Evolutionary conservation across 2,797 vertebrate species (phyloP).

Genomic region (Centroberyx gerrardi): DNA sequence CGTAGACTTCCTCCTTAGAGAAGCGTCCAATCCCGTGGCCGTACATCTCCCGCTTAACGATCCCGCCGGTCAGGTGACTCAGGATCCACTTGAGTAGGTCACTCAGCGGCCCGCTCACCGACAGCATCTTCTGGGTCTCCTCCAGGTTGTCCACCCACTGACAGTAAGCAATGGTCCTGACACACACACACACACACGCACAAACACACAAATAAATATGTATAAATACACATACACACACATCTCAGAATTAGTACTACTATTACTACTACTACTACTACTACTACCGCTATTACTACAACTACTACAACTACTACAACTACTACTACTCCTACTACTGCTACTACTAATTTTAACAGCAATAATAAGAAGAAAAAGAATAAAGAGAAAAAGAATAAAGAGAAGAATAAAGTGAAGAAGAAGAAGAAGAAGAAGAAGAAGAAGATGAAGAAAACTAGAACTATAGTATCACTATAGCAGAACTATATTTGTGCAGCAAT

Average conservation of each 20-base stretch:
- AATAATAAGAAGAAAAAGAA: background rate
- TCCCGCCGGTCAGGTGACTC: conserved; percentile 95
- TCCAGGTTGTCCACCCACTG: conserved; percentile 99
- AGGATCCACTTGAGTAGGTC: conserved; percentile 97
- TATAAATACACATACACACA: background rate
- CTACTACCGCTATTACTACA: background rate
- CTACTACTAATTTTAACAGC: background rate
- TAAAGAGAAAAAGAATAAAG: background rate
- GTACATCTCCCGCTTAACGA: conserved; percentile 97
- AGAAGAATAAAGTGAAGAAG: too few species aligned
- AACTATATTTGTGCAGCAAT: too few species aligned
- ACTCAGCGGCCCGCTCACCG: conserved; percentile 94
- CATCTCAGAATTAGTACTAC: background rate
- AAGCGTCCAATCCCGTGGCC: conserved; percentile 98
- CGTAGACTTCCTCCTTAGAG: conserved; percentile 95
- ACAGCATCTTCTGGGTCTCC: conserved; percentile 97
- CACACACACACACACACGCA: background rate
- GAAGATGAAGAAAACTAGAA: background rate
- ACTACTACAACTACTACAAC: background rate
- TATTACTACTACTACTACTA: background rate
- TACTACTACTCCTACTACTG: background rate
- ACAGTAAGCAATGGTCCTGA: conserved; percentile 97
- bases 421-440: too few species aligned
- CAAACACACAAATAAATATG: background rate
- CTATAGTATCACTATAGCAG: too few species aligned